Conservation (phyloP, 2,888 invertebrate species). For the Hermaeophaga mercurialis region DNA sequence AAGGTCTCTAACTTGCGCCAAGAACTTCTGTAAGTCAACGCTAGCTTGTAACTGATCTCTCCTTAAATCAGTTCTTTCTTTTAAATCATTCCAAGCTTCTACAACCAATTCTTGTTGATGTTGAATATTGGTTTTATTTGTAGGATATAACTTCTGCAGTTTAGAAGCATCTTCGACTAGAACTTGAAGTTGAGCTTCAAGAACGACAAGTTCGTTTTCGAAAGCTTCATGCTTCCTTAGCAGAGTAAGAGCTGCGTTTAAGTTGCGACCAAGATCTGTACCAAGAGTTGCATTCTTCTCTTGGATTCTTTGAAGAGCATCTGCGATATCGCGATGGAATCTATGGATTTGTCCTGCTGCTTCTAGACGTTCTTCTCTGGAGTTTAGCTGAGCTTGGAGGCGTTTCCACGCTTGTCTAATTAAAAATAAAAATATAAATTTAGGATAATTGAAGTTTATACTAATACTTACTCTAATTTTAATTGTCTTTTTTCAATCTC, state of each 20-base stretch:
- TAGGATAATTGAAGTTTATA: too few relatives aligned
- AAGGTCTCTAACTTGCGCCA: conserved; percentile 78
- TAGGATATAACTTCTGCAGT: conserved; percentile 86
- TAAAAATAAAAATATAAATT: conserved; percentile 17
- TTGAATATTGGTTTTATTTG: conserved; percentile 87
- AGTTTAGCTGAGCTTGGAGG: conserved; percentile 83
- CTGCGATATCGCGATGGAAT: conserved; percentile 94
- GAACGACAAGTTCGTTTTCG: conserved; percentile 89
- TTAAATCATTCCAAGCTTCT: conserved; percentile 85
- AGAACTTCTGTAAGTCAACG: conserved; percentile 86
- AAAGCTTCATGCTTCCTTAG: conserved; percentile 89
- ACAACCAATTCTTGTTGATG: conserved; percentile 85
- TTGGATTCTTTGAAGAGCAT: conserved; percentile 85
- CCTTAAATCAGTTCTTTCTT: conserved; percentile 80
- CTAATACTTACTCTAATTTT: conserved; percentile 74
- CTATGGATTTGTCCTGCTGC: conserved; percentile 97
- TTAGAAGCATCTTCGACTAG: conserved; percentile 91
- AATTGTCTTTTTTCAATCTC: conserved; percentile 87
- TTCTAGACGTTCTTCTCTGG: conserved; percentile 83
- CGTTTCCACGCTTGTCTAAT: conserved; percentile 84
- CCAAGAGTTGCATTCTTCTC: conserved; percentile 88
- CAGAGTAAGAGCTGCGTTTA: conserved; percentile 82
- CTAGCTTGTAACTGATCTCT: conserved; percentile 84
- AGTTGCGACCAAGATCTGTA: conserved; percentile 77
- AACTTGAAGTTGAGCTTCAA: conserved; percentile 89